Evolutionary conservation across 2,797 vertebrate species (phyloP).

Genomic region (Rhynchonycteris naso): DNA sequence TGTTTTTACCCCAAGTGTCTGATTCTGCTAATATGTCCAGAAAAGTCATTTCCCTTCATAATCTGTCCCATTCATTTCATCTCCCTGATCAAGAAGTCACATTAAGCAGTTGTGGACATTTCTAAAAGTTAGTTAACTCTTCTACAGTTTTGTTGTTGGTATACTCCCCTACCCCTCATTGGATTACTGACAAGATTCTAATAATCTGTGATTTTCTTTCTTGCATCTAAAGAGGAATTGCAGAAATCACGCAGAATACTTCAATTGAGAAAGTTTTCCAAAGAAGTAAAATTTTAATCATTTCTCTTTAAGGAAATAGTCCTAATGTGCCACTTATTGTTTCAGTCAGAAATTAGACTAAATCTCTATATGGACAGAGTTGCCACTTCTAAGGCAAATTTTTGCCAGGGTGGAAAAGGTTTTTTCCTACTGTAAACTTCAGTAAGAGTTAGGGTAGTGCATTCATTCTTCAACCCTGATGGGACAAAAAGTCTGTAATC

Average conservation of each 20-base stretch:
- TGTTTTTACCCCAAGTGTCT: conserved; percentile 62
- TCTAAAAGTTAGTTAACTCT: conserved; percentile 24
- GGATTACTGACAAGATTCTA: conserved; percentile 50
- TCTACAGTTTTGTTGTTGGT: conserved; percentile 25
- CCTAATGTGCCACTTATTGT: conserved; percentile 3
- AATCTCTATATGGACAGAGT: conserved; percentile 25
- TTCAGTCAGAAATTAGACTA: conserved; percentile 47
- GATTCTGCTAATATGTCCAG: conserved; percentile 61
- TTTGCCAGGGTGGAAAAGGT: neutral
- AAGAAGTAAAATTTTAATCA: conserved; percentile 9
- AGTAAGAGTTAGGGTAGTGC: conserved; percentile 11
- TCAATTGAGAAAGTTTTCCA: conserved; percentile 53
- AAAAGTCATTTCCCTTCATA: conserved; percentile 44
- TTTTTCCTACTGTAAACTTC: neutral
- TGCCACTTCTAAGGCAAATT: neutral
- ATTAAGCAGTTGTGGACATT: conserved; percentile 11
- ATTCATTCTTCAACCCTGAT: conserved; percentile 15
- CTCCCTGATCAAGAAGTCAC: conserved; percentile 51
- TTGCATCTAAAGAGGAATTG: conserved; percentile 42
- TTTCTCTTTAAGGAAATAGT: conserved; percentile 61
- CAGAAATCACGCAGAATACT: conserved; percentile 43
- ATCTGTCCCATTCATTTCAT: conserved; percentile 38
- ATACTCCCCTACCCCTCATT: neutral
- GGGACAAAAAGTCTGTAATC: neutral
- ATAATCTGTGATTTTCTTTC: conserved; percentile 17